Evolutionary conservation across 2,888 invertebrate species (phyloP).

Genomic region (Aspidiotus rigidus): DNA sequence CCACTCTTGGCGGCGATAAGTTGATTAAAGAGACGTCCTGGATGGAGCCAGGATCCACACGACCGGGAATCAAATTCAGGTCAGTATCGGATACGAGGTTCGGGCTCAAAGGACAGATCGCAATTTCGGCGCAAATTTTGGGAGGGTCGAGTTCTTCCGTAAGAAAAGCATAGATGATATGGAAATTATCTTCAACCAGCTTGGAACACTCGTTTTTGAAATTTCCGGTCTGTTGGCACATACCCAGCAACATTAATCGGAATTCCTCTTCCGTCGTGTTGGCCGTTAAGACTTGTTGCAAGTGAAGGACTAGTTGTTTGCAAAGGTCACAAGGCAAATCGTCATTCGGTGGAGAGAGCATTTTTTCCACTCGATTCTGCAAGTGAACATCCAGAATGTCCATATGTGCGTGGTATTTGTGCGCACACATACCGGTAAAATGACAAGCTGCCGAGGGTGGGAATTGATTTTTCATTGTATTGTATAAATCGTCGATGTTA

Average conservation of each 20-base stretch:
- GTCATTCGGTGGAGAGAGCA: constrained; percentile 39
- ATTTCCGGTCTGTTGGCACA: constrained; percentile 68
- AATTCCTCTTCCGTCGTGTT: constrained; percentile 80
- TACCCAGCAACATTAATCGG: constrained; percentile 54
- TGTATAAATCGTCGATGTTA: constrained; percentile 63
- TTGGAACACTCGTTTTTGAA: constrained; percentile 66
- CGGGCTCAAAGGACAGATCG: constrained; percentile 51
- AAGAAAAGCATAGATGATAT: constrained; percentile 60
- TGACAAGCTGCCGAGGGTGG: constrained; percentile 61
- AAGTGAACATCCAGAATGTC: background rate
- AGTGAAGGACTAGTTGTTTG: constrained; percentile 67
- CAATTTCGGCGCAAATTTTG: constrained; percentile 60
- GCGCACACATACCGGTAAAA: constrained; percentile 61
- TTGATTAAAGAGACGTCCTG: background rate
- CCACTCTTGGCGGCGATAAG: background rate
- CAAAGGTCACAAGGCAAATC: constrained; percentile 77
- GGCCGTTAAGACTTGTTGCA: constrained; percentile 68
- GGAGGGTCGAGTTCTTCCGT: constrained; percentile 59
- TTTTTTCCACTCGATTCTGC: background rate
- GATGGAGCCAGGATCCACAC: background rate
- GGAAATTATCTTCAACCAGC: constrained; percentile 70
- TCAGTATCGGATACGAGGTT: constrained; percentile 9
- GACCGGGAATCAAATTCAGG: constrained; percentile 6
- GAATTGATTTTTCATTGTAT: constrained; percentile 51
- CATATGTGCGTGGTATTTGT: constrained; percentile 33